A percentile compares a stretch with the other conserved stretches of the same genome.
phyloP scores from a whole-genome alignment of 2,113 vertebrate species.

The Aegotheles bennettii region DNA sequence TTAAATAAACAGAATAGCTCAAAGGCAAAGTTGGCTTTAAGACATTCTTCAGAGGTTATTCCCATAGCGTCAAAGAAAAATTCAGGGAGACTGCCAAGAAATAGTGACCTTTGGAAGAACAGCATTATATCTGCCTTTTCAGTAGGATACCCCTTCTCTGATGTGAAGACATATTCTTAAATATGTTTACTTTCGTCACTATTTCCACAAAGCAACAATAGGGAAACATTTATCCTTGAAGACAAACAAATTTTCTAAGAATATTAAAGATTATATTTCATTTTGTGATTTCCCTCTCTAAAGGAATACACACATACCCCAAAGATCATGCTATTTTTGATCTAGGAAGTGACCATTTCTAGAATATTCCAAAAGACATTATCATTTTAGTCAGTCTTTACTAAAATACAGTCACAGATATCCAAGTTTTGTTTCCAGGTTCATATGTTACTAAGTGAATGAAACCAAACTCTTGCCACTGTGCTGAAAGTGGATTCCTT shows the following conservation, averaged over 20 bases:
- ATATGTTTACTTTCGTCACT: neutral
- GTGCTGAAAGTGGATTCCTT: neutral
- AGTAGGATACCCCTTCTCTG: neutral
- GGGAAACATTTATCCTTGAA: neutral
- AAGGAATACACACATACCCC: neutral
- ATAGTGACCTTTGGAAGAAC: neutral
- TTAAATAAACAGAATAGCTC: neutral
- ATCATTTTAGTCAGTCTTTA: neutral
- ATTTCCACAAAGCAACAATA: neutral
- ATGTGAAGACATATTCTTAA: neutral
- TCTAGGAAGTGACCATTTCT: neutral
- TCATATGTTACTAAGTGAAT: neutral
- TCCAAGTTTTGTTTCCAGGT: neutral
- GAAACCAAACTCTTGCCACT: neutral
- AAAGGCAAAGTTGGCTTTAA: neutral
- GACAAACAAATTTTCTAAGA: neutral
- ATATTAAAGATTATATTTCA: neutral
- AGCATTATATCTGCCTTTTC: neutral
- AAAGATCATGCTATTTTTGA: neutral
- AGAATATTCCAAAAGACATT: neutral
- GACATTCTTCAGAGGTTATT: constrained; percentile 13
- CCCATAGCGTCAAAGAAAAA: neutral
- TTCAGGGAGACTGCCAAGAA: neutral
- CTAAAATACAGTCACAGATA: neutral
- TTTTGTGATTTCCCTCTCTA: neutral